These are phyloP conservation scores for Jacana jacana DNA, from an alignment of 2,113 vertebrate species.

Conservation along the genomic window DNA sequence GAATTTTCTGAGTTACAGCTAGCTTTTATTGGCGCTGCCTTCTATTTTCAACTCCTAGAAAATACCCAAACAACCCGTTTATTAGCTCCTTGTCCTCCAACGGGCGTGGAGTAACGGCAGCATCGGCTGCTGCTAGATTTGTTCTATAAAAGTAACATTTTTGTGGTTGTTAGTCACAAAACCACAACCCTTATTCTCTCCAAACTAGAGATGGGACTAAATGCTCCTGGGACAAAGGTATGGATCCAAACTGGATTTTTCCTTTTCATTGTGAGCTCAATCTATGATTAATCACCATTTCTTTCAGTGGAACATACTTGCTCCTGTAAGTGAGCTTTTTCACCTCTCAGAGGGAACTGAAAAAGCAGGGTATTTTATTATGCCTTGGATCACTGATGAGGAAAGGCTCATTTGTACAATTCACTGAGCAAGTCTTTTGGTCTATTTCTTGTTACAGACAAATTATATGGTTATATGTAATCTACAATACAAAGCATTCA, in stretches of 20 bases:
- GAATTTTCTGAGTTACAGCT: background rate
- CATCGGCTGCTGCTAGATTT: background rate
- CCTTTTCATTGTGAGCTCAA: background rate
- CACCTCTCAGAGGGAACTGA: conserved; percentile 1
- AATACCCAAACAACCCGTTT: background rate
- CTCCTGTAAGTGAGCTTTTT: background rate
- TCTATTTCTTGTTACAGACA: conserved; percentile 1
- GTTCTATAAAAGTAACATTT: background rate
- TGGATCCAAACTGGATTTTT: background rate
- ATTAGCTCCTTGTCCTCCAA: background rate
- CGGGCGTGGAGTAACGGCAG: background rate
- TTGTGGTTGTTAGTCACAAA: background rate
- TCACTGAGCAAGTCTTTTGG: conserved; percentile 46
- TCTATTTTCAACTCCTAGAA: conserved; percentile 1
- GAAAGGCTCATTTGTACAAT: conserved; percentile 44
- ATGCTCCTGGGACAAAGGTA: background rate
- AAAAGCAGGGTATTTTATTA: background rate
- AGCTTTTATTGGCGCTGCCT: background rate
- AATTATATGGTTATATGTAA: conserved; percentile 19
- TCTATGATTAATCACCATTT: conserved; percentile 14
- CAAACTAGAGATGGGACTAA: background rate
- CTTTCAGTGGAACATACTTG: background rate
- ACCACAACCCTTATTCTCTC: background rate
- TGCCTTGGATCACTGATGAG: conserved; percentile 32
- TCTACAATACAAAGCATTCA: background rate